phyloP scores from a whole-genome alignment of 2,113 vertebrate species.

The Hydrochoerus hydrochaeris region DNA sequence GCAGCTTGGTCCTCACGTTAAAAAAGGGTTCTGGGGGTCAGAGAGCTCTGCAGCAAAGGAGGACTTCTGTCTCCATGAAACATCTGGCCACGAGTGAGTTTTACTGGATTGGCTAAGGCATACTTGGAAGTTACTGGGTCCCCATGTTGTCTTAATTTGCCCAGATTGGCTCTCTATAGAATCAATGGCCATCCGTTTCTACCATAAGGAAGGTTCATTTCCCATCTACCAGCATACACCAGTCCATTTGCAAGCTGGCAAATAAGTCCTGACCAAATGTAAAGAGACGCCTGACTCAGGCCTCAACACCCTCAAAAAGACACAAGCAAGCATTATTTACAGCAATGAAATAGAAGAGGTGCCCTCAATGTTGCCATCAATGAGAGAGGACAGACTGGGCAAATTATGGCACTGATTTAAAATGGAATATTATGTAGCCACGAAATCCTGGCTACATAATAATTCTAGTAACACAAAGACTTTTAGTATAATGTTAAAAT shows the following conservation, averaged over 20 bases:
- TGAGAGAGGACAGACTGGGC: not conserved
- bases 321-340: not conserved
- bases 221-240: not conserved
- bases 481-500: not conserved
- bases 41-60: not conserved
- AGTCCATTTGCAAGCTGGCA: not conserved
- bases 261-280: not conserved
- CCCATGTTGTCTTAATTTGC: not conserved
- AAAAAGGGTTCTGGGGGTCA: not conserved
- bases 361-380: not conserved
- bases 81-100: not conserved
- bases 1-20: not conserved
- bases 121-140: not conserved
- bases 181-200: not conserved
- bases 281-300: not conserved
- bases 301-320: not conserved
- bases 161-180: not conserved
- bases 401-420: not conserved
- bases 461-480: constrained; percentile 24
- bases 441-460: constrained; percentile 34
- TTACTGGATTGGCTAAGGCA: not conserved
- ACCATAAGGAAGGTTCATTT: not conserved
- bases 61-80: not conserved
- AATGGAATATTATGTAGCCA: not conserved
- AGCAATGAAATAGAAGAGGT: not conserved